Evolutionary conservation across 2,888 invertebrate genomes (phyloP).

Genomic region (Nephrotoma flavescens): DNA sequence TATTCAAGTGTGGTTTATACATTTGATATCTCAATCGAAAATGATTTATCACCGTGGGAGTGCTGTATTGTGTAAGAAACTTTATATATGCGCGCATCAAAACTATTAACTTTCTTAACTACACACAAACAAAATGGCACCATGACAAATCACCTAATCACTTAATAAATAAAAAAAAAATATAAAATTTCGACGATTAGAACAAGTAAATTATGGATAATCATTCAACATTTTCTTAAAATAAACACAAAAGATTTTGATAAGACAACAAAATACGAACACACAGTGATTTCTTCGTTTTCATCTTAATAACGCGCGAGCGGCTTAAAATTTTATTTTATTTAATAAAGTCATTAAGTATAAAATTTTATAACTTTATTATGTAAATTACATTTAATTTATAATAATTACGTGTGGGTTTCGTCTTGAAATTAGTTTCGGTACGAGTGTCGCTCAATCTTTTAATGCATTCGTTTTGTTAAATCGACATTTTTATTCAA

Average conservation of each 20-base stretch:
- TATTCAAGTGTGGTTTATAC: neutral
- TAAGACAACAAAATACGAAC: neutral
- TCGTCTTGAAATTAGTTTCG: neutral
- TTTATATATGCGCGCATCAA: neutral
- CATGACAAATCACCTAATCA: neutral
- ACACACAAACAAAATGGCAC: neutral
- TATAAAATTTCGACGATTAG: neutral
- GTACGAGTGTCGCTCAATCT: neutral
- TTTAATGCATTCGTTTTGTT: neutral
- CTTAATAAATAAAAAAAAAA: neutral
- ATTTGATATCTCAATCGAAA: neutral
- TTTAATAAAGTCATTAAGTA: neutral
- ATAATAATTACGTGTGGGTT: neutral
- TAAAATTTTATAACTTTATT: neutral
- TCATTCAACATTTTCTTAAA: neutral
- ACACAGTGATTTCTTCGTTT: neutral
- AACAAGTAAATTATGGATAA: neutral
- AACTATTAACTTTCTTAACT: too few species aligned
- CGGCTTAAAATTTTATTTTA: neutral
- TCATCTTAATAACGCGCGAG: neutral
- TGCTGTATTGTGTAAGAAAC: neutral
- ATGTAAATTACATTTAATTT: neutral
- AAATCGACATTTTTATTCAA: neutral
- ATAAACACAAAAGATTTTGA: neutral
- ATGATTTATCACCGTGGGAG: neutral